These are phyloP conservation scores for Meteorus colon DNA, from an alignment of 2,888 invertebrate genomes.

Conservation along the genomic window DNA sequence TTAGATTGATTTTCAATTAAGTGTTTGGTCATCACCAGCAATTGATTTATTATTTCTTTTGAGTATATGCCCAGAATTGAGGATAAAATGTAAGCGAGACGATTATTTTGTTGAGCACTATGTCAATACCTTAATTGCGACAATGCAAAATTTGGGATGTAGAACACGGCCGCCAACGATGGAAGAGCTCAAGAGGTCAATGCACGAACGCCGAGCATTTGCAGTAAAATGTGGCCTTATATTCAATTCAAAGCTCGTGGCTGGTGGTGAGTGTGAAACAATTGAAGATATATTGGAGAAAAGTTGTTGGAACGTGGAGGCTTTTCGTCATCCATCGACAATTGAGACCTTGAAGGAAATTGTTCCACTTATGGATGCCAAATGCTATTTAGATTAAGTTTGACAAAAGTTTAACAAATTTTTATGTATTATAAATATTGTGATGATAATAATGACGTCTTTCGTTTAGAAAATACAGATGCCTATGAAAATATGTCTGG, in stretches of 20 bases:
- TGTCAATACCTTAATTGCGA: conserved; percentile 44
- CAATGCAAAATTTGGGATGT: conserved; percentile 54
- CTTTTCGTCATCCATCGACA: conserved; percentile 52
- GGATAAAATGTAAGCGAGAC: conserved; percentile 50
- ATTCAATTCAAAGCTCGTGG: conserved; percentile 55
- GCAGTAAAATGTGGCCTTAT: conserved; percentile 51
- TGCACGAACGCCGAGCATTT: conserved; percentile 55
- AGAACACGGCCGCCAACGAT: conserved; percentile 54
- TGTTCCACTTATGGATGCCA: conserved; percentile 52
- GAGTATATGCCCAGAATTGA: conserved; percentile 50
- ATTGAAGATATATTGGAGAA: conserved; percentile 46
- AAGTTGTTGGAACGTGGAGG: conserved; percentile 50
- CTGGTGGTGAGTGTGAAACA: conserved; percentile 49
- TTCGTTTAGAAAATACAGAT: no score
- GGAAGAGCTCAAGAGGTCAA: conserved; percentile 49
- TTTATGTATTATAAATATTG: background rate
- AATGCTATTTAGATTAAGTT: conserved; percentile 54
- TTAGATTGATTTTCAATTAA: conserved; percentile 60
- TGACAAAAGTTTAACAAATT: background rate
- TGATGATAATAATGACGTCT: background rate
- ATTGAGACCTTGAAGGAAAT: conserved; percentile 47
- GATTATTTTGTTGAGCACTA: conserved; percentile 53
- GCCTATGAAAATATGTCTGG: background rate
- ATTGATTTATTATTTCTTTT: conserved; percentile 56
- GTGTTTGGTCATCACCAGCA: conserved; percentile 56